phyloP scores from a whole-genome alignment of 2,888 invertebrate species.

The Hirtodrosophila alboralis region DNA sequence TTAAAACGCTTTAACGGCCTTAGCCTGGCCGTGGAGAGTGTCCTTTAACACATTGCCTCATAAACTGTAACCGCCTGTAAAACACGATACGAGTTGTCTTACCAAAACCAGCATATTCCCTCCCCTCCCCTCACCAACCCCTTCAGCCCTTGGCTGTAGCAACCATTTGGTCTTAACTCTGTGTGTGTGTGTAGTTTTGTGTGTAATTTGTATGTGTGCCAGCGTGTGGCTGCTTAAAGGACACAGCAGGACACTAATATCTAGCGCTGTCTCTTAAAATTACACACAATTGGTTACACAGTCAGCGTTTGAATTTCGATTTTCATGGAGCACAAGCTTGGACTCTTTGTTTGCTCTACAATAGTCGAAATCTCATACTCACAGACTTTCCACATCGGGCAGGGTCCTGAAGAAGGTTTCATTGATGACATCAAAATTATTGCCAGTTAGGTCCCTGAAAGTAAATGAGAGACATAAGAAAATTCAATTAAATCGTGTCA shows the following conservation, averaged over 20 bases:
- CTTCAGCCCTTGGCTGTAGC: background rate
- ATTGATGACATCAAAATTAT: conserved; percentile 82
- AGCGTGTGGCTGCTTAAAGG: conserved; percentile 54
- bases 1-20: conserved; percentile 38
- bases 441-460: conserved; percentile 85
- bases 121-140: background rate
- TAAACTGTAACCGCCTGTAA: conserved; percentile 61
- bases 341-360: too few species aligned
- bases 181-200: conserved; percentile 39
- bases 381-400: conserved; percentile 83
- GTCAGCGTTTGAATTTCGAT: conserved; percentile 38
- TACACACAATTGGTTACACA: conserved; percentile 27
- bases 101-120: background rate
- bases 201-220: conserved; percentile 59
- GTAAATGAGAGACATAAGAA: conserved; percentile 5
- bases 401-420: conserved; percentile 79
- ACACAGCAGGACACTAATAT: conserved; percentile 59
- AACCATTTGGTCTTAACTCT: conserved; percentile 5
- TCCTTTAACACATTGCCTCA: conserved; percentile 60
- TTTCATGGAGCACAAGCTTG: conserved; percentile 35
- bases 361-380: conserved; percentile 81
- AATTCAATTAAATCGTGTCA: conserved; percentile 9
- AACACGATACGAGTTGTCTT: conserved; percentile 42
- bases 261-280: conserved; percentile 22
- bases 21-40: conserved; percentile 28